Evolutionary conservation across 2,888 invertebrate species (phyloP), one percentile per base, ranked within the genome.

Genomic region (Callinectes sapidus): DNA sequence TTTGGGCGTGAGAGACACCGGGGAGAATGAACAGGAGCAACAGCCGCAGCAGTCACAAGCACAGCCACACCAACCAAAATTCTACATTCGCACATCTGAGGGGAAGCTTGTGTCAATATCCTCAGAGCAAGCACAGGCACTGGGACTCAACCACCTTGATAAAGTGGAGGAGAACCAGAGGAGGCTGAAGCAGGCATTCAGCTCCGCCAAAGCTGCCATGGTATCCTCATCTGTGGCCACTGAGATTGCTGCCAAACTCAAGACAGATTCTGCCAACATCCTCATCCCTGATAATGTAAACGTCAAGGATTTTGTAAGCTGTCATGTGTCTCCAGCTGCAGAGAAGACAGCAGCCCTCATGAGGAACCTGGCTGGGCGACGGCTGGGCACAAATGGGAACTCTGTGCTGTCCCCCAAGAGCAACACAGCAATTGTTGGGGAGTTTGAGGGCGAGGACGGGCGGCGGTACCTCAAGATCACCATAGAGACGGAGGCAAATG

Each of bases 301-400:
- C 77, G 87, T 93, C n/a, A 89, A 91, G 71, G 93, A 93, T 28
- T 93, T 61, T 91, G 91, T 93, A 10, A 93, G 87, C 35, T 42
- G 91, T 32, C 91, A 93, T 90, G 90, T 93, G 16, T 42, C 91
- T 28, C 81, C 88, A 13, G 90, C 77, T 16, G 92, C 90, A 16
- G 91, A 93, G 66, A 86, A 91, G 87, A 55, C 89, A 32, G 91
- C 93, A 85, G 35, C 90, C 28, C 23, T 89, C 10, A 89, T 91
- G 91, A 93, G 86, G 71, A 91, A n/a, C 66, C 66, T 91, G 32
- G 71, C 85, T 28, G 28, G 39, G 18, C 77, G 77, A 16, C 48
- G 61, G 23, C 39, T 86, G 28, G 88, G 28, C n/a, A 66, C 48
- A 48, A 85, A n/a, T 16, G 42, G 23, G 8, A 71, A 86, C 23